phyloP scores from a whole-genome alignment of 2,113 vertebrate genomes.

The Clarias batrachus region DNA sequence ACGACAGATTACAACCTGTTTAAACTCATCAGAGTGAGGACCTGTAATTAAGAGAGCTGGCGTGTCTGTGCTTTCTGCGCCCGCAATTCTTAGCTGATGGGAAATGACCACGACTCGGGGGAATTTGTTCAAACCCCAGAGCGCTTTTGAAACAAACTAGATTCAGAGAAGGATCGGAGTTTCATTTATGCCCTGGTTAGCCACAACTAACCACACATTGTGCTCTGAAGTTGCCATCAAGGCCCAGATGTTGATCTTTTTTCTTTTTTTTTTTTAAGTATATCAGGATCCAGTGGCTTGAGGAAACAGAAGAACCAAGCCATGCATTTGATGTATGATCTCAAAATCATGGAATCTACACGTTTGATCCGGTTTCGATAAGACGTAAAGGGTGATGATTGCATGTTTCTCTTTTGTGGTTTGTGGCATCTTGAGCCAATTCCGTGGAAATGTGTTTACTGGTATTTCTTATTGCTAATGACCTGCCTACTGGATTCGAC shows the following conservation, averaged over 20 bases:
- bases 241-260: conserved; percentile 66
- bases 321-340: conserved; percentile 58
- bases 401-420: conserved; percentile 8
- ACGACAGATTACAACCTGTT: conserved; percentile 45
- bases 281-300: conserved; percentile 63
- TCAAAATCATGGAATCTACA: conserved; percentile 23
- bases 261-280: conserved; percentile 63
- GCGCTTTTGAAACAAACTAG: conserved; percentile 68
- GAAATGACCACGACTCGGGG: conserved; percentile 66
- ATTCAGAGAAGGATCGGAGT: conserved; percentile 70
- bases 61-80: background rate
- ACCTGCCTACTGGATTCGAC: background rate
- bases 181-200: conserved; percentile 77
- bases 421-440: background rate
- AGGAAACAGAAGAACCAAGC: conserved; percentile 53
- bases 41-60: conserved; percentile 44
- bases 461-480: conserved; percentile 24
- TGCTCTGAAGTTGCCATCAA: conserved; percentile 75
- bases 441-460: background rate
- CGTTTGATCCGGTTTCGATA: conserved; percentile 28
- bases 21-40: conserved; percentile 35
- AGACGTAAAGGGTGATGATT: conserved; percentile 12
- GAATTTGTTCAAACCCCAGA: conserved; percentile 66
- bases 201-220: conserved; percentile 71
- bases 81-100: conserved; percentile 41